phyloP scores from a whole-genome alignment of 2,888 invertebrate genomes.

The Uropetala carovei region DNA sequence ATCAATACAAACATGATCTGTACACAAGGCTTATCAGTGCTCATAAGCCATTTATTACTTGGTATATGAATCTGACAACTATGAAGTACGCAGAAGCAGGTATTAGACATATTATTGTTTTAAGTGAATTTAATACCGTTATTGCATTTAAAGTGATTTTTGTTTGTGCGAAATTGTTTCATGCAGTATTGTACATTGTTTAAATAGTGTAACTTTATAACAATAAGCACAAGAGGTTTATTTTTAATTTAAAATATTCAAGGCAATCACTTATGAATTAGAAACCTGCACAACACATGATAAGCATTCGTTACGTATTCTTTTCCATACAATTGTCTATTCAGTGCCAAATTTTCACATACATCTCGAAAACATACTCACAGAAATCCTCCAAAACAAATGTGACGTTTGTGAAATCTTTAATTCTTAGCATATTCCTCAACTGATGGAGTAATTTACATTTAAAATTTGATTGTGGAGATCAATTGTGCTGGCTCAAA shows the following conservation, averaged over 20 bases:
- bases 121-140: no score
- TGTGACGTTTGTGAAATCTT: slow-evolving; percentile 29
- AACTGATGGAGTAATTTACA: neutral
- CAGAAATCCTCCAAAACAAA: slow-evolving; percentile 41
- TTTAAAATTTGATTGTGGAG: neutral
- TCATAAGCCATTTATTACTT: no score
- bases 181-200: no score
- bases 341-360: neutral
- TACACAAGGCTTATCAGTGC: no score
- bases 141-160: no score
- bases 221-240: no score
- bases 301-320: neutral
- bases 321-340: neutral
- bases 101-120: no score
- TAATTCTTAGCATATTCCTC: neutral
- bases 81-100: no score
- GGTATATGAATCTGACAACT: no score
- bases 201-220: no score
- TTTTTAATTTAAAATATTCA: neutral
- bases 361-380: slow-evolving; percentile 47
- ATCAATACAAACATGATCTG: no score
- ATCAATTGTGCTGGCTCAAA: neutral
- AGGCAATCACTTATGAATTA: neutral
- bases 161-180: no score
- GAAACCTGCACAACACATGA: neutral